phyloP scores from a whole-genome alignment of 2,113 vertebrate genomes.

The Nibea coibor region DNA sequence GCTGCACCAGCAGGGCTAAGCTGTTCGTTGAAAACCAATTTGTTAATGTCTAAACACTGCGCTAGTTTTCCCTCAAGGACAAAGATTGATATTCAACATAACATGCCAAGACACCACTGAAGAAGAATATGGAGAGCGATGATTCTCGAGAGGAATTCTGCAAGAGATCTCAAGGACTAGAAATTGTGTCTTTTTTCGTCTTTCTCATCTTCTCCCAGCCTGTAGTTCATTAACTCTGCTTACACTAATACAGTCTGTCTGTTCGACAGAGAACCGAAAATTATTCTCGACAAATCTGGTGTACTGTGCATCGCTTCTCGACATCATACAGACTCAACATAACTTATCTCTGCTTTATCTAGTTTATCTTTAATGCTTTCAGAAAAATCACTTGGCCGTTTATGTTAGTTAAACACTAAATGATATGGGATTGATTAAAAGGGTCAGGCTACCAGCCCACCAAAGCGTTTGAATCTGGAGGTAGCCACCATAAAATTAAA shows the following conservation, averaged over 20 bases:
- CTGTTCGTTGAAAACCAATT: constrained; percentile 80
- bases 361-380: constrained; percentile 48
- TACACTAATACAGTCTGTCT: constrained; percentile 49
- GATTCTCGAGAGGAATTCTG: constrained; percentile 73
- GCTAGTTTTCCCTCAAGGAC: constrained; percentile 69
- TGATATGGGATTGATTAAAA: constrained; percentile 80
- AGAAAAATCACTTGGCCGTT: constrained; percentile 51
- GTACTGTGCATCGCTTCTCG: constrained; percentile 18
- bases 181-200: constrained; percentile 45
- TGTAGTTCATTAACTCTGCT: constrained; percentile 60
- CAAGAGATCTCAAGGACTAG: constrained; percentile 62
- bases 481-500: constrained; percentile 86
- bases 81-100: constrained; percentile 78
- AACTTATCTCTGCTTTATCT: constrained; percentile 38
- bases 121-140: constrained; percentile 66
- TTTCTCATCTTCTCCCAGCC: constrained; percentile 43
- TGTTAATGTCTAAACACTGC: constrained; percentile 78
- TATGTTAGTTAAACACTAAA: constrained; percentile 75
- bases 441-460: constrained; percentile 57
- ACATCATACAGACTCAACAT: constrained; percentile 13
- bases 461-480: constrained; percentile 78
- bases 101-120: constrained; percentile 73
- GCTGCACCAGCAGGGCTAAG: constrained; percentile 67
- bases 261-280: constrained; percentile 46
- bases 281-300: constrained; percentile 38